Evolutionary conservation across 92 coral and sea anemone species (phyloP).

Genomic region (Palythoa heliodiscus): DNA sequence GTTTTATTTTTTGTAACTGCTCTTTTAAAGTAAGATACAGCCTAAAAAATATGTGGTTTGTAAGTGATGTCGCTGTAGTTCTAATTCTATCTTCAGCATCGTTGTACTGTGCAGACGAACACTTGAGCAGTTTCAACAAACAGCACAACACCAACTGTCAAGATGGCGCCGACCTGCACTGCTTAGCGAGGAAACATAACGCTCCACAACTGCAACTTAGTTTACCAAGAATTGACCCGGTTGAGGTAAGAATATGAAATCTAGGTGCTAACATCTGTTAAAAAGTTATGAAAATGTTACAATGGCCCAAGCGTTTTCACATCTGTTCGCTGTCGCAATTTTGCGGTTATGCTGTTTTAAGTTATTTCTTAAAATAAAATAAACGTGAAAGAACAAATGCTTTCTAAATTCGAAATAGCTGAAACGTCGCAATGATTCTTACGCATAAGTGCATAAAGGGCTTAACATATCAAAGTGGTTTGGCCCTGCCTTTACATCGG

Average conservation of each 20-base stretch:
- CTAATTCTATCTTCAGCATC: conserved; percentile 3
- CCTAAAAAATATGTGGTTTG: neutral
- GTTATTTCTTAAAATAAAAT: neutral
- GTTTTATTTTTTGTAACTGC: neutral
- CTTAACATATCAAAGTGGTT: neutral
- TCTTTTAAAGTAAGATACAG: neutral
- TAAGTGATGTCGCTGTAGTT: neutral
- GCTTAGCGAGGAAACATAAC: conserved; percentile 7
- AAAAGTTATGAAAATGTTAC: neutral
- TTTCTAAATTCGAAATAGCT: neutral
- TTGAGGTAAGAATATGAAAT: conserved; percentile 55
- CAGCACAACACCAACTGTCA: conserved; percentile 50
- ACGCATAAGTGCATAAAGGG: neutral
- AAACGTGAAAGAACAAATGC: neutral
- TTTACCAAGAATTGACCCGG: conserved; percentile 69
- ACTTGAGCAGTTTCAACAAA: conserved; percentile 1
- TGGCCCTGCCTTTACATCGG: too few species aligned
- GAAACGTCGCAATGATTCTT: neutral
- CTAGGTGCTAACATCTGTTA: neutral
- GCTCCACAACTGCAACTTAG: conserved; percentile 19
- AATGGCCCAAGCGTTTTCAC: neutral
- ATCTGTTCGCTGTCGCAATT: neutral
- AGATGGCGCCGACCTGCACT: conserved; percentile 32
- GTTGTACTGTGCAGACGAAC: conserved; percentile 6
- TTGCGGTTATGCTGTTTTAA: neutral